Percentiles rank a stretch among this genome's conserved stretches.
These are phyloP conservation scores for Silvanus unidentatus DNA, from an alignment of 2,888 invertebrate species.

Conservation along the genomic window DNA sequence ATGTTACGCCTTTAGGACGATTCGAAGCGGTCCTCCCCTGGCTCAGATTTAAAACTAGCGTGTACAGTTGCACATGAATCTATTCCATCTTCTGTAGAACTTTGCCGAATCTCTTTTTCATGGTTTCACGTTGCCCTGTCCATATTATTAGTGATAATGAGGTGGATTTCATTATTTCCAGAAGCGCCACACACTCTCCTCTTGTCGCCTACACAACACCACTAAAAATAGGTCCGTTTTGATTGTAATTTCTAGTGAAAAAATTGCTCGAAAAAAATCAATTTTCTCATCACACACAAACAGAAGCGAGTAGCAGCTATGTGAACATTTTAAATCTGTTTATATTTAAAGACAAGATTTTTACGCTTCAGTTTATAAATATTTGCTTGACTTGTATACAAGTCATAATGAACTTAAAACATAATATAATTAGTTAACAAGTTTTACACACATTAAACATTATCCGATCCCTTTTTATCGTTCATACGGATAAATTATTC, in stretches of 20 bases:
- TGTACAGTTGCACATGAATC: conserved; percentile 15
- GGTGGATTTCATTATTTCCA: too few relatives aligned
- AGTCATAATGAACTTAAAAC: conserved; percentile 31
- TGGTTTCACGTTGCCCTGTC: too few relatives aligned
- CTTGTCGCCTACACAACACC: too few relatives aligned
- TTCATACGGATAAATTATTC: too few relatives aligned
- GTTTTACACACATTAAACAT: conserved; percentile 1
- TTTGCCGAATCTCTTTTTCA: too few relatives aligned
- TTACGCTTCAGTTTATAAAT: conserved; percentile 31
- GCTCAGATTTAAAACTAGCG: conserved; percentile 9
- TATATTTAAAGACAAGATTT: conserved; percentile 28
- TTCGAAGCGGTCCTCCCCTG: conserved; percentile 23
- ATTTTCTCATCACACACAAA: too few relatives aligned
- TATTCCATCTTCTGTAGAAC: conserved; percentile 4
- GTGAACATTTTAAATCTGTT: conserved; percentile 25
- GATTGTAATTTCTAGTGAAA: too few relatives aligned
- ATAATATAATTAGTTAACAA: conserved; percentile 21
- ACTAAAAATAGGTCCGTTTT: too few relatives aligned
- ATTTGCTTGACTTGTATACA: conserved; percentile 33
- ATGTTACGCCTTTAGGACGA: conserved; percentile 21
- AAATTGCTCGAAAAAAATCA: too few relatives aligned
- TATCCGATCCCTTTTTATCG: not conserved
- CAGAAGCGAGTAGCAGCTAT: conserved; percentile 4
- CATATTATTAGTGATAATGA: too few relatives aligned
- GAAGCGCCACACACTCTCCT: too few relatives aligned